Evolutionary conservation across 1,140 invertebrate species (phyloP), one percentile per base, ranked within the genome.

Genomic region (Phortica variegata): DNA sequence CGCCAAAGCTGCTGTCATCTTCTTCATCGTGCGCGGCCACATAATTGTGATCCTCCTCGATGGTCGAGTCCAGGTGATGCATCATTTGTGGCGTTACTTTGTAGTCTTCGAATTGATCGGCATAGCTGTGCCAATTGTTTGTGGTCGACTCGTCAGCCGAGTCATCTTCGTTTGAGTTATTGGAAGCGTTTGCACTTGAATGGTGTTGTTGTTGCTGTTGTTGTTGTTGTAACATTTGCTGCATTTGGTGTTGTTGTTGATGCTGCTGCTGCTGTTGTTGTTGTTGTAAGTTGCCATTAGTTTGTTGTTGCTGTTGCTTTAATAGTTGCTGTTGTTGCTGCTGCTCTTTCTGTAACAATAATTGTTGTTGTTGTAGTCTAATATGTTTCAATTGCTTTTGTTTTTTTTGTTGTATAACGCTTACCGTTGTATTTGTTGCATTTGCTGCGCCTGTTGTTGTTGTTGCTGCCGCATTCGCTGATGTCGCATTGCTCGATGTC

Each of bases 41-140:
- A 53, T 73, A 73, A 9, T 72, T 73, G 46, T 72, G 68, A 45
- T 73, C 69, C 13, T 73, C 69, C 33, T 73, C 69, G 12, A 73
- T 55, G 31, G 69, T 63, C 1, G 68, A 66, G n/a, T 73, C 69
- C 32, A 72, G 31, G 37, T 68, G 61, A 21, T 65, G 59, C 34
- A 51, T 13, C 29, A 48, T 23, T 13, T 51, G 45, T 26, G 44
- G 39, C 33, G 50, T 58, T 9, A 52, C 47, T 20, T 56, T 70
- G 39, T 50, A 62, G 23, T 68, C 58, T 31, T 61, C 61, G 31
- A 56, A 66, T n/a, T 61, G 40, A 9, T 60, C 61, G 19, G 52
- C 48, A 38, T 66, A 65, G 9, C 49, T 44, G 42, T 56, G 60
- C 60, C 56, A 59, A 55, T 62, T 68, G 33, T 60, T 61, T n/a